Base-by-base conservation (phyloP, 2,113 vertebrate species). In the Gadus chalcogrammus region DNA sequence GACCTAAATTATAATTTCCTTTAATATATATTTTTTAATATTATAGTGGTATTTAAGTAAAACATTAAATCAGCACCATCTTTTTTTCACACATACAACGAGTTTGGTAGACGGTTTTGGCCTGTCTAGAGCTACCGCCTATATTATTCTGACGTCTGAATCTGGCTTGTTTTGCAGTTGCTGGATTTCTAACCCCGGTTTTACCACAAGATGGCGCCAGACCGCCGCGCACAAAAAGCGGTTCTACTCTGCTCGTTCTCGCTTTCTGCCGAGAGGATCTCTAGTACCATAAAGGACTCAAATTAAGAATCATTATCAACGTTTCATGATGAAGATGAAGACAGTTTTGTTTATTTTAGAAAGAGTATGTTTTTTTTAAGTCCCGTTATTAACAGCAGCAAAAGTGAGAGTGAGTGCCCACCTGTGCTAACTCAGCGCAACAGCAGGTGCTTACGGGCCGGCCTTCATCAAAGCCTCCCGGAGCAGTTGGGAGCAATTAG, bases 401-500 rank as follows among this genome's bases (percentile, higher is more conserved):
- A 64, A 76, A 53, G 61, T 71, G 58, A 72, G 76, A 82, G 74
- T 79, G 79, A 77, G 61, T 13, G 76, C 82, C 88, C 87, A 90
- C 88, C 88, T 91, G 89, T 85, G 79, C 81, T 82, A 73, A 48
- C 52, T 79, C 80, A 65, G 52, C 79, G 82, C 84, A 85, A 90
- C 86, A 90, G 91, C 90, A 92, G 91, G 90, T 92, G 91, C 88
- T 88, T 87, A 82, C 90, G 90, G 86, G 79, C 82, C 72, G 68
- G 74, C 80, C 83, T 87, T 87, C 90, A 90, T 92, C 91, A 92
- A 93, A 93, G 91, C 86, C 75, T 90, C 82, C 84, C 64, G 79
- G 80, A 88, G 88, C 90, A 92, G 88, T 90, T 92, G 92, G 91
- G 89, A 92, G 90, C 90, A 91, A 92, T 93, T 92, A 92, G 88